Base-by-base conservation (phyloP, 2,797 vertebrate species). In the Netta rufina region DNA sequence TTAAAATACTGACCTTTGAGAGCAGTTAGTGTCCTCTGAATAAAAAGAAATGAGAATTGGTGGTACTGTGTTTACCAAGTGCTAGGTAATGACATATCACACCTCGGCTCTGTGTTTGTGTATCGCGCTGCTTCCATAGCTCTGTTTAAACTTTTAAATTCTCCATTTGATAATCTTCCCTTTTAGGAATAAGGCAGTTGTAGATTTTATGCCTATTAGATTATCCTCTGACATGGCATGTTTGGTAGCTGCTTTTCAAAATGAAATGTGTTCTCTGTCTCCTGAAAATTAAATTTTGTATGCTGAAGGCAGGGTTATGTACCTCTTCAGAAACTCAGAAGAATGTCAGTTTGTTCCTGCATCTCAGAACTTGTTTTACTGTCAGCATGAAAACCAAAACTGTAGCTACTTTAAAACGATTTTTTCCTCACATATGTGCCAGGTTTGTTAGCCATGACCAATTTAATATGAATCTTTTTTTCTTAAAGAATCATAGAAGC, bases 41-140 rank as follows among this genome's bases (percentile, higher is more conserved):
- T 38, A 43, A 20, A 17, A 9, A 13, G 3, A 57, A 4, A 22
- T 27, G 32, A 33, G 49, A 79, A 33, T 33, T 33, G 45, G 3
- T 13, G 20, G 15, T 25, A 8, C 21, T 4, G 39, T 13, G 13
- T 38, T 24, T 27, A 8, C 30, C 12, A 8, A 43, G 20, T 8
- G 4, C 33, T 24, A 33, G 28, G 15, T 38, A 20, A 25, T 22
- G 27, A 28, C 1, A 0, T 7, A 22, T 30, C 2, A 0, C 1
- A 0, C 24, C 27, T 0, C 0, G 25, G 11, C 19, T 70, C 36
- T 8, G 3, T 14, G 27, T 4, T 43, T 25, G 51, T 17, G 3
- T 38, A 9, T 66, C 17, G 25, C 22, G 38, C 18, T 36, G 33
- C 30, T 22, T 64, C 20, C 5, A 41, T 8, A 0, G 0, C 58